Percentiles rank a stretch among this genome's conserved stretches.
Conservation (phyloP, 1,140 invertebrate genomes). For the Diprion similis region DNA sequence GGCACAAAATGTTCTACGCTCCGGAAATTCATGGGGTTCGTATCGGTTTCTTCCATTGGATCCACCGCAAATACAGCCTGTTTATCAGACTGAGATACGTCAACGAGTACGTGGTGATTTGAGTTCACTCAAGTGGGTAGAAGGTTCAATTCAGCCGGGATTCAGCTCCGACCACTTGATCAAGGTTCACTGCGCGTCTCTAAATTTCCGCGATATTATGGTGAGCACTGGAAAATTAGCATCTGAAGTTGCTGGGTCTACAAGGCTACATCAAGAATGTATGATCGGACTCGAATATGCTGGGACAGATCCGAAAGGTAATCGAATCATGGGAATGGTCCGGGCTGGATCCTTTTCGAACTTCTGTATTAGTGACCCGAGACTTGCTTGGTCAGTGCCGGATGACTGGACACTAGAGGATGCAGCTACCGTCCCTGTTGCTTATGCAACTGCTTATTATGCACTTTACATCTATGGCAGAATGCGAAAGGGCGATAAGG, state of each 20-base stretch:
- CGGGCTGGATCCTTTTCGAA: slow-evolving; percentile 67
- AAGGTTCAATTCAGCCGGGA: slow-evolving; percentile 62
- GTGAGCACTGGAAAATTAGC: slow-evolving; percentile 76
- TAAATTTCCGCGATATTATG: slow-evolving; percentile 85
- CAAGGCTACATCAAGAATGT: slow-evolving; percentile 62
- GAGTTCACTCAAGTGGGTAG: slow-evolving; percentile 83
- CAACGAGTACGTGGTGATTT: slow-evolving; percentile 83
- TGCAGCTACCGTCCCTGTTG: slow-evolving; percentile 87
- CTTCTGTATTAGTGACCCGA: slow-evolving; percentile 64
- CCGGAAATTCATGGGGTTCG: slow-evolving; percentile 78
- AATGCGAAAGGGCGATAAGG: slow-evolving; percentile 67
- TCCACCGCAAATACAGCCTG: slow-evolving; percentile 52
- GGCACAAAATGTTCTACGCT: slow-evolving; percentile 76
- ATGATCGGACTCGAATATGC: slow-evolving; percentile 78
- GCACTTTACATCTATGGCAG: slow-evolving; percentile 69
- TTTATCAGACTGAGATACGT: slow-evolving; percentile 80
- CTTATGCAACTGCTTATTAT: slow-evolving; percentile 86
- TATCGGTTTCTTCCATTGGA: slow-evolving; percentile 74
- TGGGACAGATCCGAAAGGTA: slow-evolving; percentile 61
- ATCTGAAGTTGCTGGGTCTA: slow-evolving; percentile 68
- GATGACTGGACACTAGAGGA: slow-evolving; percentile 84
- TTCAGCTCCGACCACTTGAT: too few species aligned
- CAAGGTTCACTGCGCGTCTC: slow-evolving; percentile 68
- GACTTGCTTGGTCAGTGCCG: slow-evolving; percentile 80
- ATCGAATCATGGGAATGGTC: slow-evolving; percentile 78